Conservation (phyloP, 2,113 vertebrate species). For the Sardina pilchardus region DNA sequence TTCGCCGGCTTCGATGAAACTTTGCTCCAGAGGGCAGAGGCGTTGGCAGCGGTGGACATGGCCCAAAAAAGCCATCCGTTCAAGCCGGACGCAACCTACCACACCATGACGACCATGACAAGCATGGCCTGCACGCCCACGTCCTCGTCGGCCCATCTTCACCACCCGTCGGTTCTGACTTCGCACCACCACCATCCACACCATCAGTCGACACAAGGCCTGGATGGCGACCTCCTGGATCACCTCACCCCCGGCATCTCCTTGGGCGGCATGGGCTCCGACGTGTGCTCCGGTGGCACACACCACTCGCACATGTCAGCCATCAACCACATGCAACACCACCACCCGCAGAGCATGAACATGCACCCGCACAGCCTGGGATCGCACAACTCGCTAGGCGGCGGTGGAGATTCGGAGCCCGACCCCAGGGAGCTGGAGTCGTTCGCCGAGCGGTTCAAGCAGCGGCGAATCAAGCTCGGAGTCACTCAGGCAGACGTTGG, state of each 20-base stretch:
- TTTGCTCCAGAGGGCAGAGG: constrained; percentile 86
- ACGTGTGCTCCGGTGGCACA: constrained; percentile 82
- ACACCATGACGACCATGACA: constrained; percentile 95
- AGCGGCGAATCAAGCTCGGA: constrained; percentile 88
- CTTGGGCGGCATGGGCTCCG: constrained; percentile 81
- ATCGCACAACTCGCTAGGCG: constrained; percentile 72
- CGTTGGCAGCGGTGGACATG: constrained; percentile 89
- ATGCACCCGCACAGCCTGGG: constrained; percentile 80
- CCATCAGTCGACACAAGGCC: constrained; percentile 80
- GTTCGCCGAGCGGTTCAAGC: constrained; percentile 91
- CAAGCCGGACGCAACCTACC: constrained; percentile 92
- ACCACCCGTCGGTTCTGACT: constrained; percentile 86
- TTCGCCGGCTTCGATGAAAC: constrained; percentile 91
- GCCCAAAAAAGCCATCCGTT: constrained; percentile 89
- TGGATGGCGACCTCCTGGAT: constrained; percentile 87
- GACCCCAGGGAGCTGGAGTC: constrained; percentile 91
- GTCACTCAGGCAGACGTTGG: constrained; percentile 92
- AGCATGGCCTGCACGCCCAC: constrained; percentile 88
- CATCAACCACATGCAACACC: constrained; percentile 84
- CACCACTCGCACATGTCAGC: constrained; percentile 88
- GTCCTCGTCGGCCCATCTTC: constrained; percentile 84
- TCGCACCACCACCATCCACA: constrained; percentile 81
- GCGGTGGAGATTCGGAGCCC: constrained; percentile 78
- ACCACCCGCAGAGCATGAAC: constrained; percentile 79
- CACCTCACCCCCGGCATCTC: constrained; percentile 82